Evolutionary conservation across 2,888 invertebrate genomes (phyloP), one percentile per base, ranked within the genome.

Genomic region (Diogma glabrata): DNA sequence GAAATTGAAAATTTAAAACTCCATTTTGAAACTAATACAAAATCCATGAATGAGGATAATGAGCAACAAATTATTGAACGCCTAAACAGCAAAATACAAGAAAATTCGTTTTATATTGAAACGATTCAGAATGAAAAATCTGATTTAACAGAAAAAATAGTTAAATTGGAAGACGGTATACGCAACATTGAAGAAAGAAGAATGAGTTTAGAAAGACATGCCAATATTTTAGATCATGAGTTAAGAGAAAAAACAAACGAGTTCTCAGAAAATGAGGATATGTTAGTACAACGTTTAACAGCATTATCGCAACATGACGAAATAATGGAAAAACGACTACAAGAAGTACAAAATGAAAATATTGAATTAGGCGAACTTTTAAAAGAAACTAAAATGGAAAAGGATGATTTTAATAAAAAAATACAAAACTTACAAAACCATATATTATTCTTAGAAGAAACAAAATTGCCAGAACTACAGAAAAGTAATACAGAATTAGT

Each of bases 71-170:
- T 24, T 46, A 49, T 54, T 26, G 19, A 56, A 33, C 54, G 24
- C 38, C 57, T 46, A 52, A 55, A 50, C 54, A 81, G 82, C 2
- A 87, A 86, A 67, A 65, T 87, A 10, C 82, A 83, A 63, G 86
- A 87, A 64, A 73, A 83, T 54, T 82, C 85, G 62, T 73, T 82
- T 47, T 82, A 81, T 55, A 81, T 86, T 51, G 87, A 87, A 65
- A 80, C 77, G 33, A 69, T 86, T 52, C 83, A 87, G 64, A 67
- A 73, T 23, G 85, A 86, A 60, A 73, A 83, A 48, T 69, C 65
- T 3, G 78, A 79, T 59, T 78, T 80, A 51, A 81, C 79, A 58
- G 76, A 75, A 7, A 78, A 81, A 59, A 76, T 81, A 33, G 72
- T 74, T 26, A 76, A 77, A 28, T 73, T 87, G 30, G 81, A 86